Conservation (phyloP, 2,888 invertebrate genomes). For the Epirrhoe alternata region DNA sequence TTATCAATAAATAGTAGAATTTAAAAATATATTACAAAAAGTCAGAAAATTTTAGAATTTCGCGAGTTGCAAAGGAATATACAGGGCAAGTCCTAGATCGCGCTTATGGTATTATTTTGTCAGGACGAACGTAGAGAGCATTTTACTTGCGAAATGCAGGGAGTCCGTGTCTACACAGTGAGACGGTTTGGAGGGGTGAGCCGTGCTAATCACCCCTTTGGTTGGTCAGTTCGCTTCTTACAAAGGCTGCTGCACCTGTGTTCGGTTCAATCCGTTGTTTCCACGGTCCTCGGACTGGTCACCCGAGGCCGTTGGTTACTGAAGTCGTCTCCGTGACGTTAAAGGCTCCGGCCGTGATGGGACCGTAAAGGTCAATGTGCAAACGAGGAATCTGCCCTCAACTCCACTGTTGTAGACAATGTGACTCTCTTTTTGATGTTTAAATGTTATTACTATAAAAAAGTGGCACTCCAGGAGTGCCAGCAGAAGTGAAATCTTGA, state of each 20-base stretch:
- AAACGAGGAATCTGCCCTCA: constrained; percentile 48
- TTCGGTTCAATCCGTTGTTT: constrained; percentile 11
- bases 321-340: constrained; percentile 17
- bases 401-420: constrained; percentile 60
- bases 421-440: constrained; percentile 54
- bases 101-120: constrained; percentile 49
- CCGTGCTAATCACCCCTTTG: constrained; percentile 51
- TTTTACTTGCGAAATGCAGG: constrained; percentile 16
- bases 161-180: constrained; percentile 66
- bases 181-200: constrained; percentile 50
- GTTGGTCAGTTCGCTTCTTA: constrained; percentile 28
- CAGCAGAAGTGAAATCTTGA: too few relatives aligned
- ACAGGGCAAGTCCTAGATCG: constrained; percentile 43
- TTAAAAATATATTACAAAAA: constrained; percentile 32
- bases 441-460: too few relatives aligned
- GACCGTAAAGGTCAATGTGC: constrained; percentile 13
- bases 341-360: constrained; percentile 4
- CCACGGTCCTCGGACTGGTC: constrained; percentile 7
- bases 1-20: neutral
- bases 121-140: constrained; percentile 44
- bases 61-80: neutral
- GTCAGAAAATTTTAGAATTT: constrained; percentile 5
- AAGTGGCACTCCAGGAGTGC: too few relatives aligned
- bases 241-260: constrained; percentile 9
- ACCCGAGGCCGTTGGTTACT: constrained; percentile 12